Base-by-base conservation (phyloP, 1,140 invertebrate species). In the Rhopalosiphum maidis region DNA sequence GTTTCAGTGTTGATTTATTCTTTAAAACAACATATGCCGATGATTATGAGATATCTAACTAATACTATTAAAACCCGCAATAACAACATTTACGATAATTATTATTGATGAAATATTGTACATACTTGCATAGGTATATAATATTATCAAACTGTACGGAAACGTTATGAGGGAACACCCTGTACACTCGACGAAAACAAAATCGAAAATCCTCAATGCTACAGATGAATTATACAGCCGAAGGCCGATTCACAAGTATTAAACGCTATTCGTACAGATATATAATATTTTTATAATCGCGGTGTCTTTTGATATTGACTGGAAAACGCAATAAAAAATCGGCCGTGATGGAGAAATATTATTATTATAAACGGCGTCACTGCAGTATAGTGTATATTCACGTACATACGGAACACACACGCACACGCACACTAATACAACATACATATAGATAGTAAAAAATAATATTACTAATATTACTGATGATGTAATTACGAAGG, bases 251-350 rank as follows among this genome's bases (percentile, higher is more conserved):
- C 30, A 68, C 25, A 90, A 90, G 89, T 68, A 43, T 90, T 90
- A 25, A 90, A 90, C 89, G 37, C 43, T 68, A 68, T 90, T 68
- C 89, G 37, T 60, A 68, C 54, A n/a, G 89, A 60, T 90, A 22
- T 90, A 68, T 90, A 55, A 35, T 68, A 68, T 68, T 60, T 90
- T 60, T 90, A 43, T 68, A 68, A 90, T 82, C 43, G 90, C 90
- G 90, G 90, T 91, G 46, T 83, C 90, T 91, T 91, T 91, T 91
- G 90, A 91, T 68, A 68, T 90, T 43, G 89, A 90, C 89, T 68
- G 89, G 37, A 90, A 90, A 90, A 90, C 89, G 89, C 55, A 68
- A 90, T 90, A 90, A 90, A 68, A 90, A 90, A 90, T 90, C 89
- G 55, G 21, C 54, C 25, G 54, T 90, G 54, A 90, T 68, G 89